These are phyloP conservation scores for Ginglymostoma cirratum DNA, from an alignment of 2,113 vertebrate species.

Conservation along the genomic window DNA sequence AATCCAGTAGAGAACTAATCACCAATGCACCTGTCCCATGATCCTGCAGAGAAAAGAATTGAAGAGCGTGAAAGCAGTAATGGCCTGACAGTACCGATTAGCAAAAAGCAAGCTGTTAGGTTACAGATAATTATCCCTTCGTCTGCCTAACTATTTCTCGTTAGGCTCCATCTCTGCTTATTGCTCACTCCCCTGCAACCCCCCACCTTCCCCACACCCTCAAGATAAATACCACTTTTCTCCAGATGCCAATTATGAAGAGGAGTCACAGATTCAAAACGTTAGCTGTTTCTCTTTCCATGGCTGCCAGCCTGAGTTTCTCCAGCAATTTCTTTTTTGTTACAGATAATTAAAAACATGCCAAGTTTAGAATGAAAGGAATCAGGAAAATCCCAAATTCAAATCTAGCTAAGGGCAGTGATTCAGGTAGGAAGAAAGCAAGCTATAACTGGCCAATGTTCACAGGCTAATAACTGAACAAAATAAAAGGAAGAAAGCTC, in stretches of 20 bases:
- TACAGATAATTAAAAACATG: neutral
- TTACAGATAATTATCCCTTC: too few species aligned
- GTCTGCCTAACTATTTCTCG: too few species aligned
- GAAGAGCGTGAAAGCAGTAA: neutral
- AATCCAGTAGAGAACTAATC: slow-evolving; percentile 96
- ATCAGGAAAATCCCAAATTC: neutral
- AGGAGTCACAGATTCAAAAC: too few species aligned
- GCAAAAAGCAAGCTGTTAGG: neutral
- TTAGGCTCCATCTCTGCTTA: too few species aligned
- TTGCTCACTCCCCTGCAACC: too few species aligned
- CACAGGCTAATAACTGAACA: neutral
- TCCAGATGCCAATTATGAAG: too few species aligned
- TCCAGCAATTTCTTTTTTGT: neutral
- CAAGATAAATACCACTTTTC: too few species aligned
- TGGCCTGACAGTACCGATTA: neutral
- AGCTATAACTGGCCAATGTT: neutral
- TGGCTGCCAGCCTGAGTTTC: too few species aligned
- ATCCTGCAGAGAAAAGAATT: slow-evolving; percentile 63
- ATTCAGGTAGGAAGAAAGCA: neutral
- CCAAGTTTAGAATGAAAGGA: neutral
- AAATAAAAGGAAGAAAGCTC: neutral
- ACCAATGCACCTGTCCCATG: slow-evolving; percentile 94
- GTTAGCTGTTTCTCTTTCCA: too few species aligned
- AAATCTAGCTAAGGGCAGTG: neutral
- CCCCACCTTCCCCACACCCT: too few species aligned